phyloP scores from a whole-genome alignment of 2,888 invertebrate genomes.

The Celastrina argiolus region DNA sequence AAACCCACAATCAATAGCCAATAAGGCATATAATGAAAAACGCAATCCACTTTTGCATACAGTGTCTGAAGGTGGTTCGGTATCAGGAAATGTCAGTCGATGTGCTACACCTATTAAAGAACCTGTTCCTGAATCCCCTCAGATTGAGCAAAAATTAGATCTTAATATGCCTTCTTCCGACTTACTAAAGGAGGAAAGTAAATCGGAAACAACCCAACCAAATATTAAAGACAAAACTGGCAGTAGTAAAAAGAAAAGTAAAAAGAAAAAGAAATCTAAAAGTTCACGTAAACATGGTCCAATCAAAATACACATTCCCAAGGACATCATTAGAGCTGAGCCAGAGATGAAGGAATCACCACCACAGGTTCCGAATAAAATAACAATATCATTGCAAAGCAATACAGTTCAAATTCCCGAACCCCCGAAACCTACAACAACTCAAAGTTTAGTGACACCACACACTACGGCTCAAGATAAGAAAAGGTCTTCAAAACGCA shows the following conservation, averaged over 20 bases:
- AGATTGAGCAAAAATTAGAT: conserved; percentile 62
- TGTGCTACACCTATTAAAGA: conserved; percentile 79
- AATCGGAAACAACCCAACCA: conserved; percentile 53
- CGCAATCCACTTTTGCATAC: conserved; percentile 81
- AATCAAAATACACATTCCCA: conserved; percentile 80
- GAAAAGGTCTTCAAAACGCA: conserved; percentile 87
- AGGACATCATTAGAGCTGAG: conserved; percentile 56
- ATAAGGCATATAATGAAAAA: conserved; percentile 85
- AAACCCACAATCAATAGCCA: conserved; percentile 86
- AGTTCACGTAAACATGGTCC: conserved; percentile 69
- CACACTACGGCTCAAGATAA: conserved; percentile 69
- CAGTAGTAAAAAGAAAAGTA: conserved; percentile 83
- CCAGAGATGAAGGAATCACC: conserved; percentile 46
- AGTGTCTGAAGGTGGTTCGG: conserved; percentile 77
- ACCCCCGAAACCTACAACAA: conserved; percentile 38
- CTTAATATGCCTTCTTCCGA: not conserved
- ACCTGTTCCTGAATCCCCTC: no score
- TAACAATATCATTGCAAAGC: conserved; percentile 71
- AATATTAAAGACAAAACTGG: conserved; percentile 63
- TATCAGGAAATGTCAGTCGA: conserved; percentile 80
- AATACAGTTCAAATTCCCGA: conserved; percentile 72
- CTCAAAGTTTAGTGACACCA: conserved; percentile 37
- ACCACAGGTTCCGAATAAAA: conserved; percentile 60
- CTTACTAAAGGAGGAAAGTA: conserved; percentile 65
- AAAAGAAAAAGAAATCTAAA: conserved; percentile 78